A percentile compares a stretch with the other conserved stretches of the same genome.
These are phyloP conservation scores for Sphecodes monilicornis DNA, from an alignment of 2,888 invertebrate genomes.

Conservation along the genomic window DNA sequence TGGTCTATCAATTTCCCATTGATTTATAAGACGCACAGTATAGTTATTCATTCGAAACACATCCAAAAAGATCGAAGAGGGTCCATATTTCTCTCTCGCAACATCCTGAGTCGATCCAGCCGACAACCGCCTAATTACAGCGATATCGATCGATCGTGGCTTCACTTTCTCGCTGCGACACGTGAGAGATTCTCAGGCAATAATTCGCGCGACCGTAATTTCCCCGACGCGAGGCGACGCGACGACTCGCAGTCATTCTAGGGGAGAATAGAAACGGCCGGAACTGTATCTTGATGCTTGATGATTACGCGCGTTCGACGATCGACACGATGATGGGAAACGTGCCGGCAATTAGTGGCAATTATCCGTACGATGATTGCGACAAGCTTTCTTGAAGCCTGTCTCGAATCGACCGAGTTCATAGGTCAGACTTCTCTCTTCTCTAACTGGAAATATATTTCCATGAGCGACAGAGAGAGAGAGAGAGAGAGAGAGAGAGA, in stretches of 20 bases:
- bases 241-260: not conserved
- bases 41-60: not conserved
- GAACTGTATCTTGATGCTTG: slow-evolving; percentile 13
- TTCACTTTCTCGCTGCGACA: slow-evolving; percentile 59
- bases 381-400: not conserved
- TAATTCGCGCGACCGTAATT: slow-evolving; percentile 37
- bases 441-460: not conserved
- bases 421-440: not conserved
- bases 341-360: slow-evolving; percentile 41
- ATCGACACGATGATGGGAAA: slow-evolving; percentile 34
- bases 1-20: too few species aligned
- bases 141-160: slow-evolving; percentile 67
- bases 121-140: slow-evolving; percentile 67
- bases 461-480: too few species aligned
- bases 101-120: slow-evolving; percentile 44
- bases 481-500: too few species aligned
- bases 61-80: too few species aligned
- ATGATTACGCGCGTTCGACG: slow-evolving; percentile 44
- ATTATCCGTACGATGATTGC: slow-evolving; percentile 31
- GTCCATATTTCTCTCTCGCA: slow-evolving; percentile 29
- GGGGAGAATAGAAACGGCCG: slow-evolving; percentile 18
- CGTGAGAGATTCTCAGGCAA: slow-evolving; percentile 43
- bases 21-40: too few species aligned
- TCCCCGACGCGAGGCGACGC: slow-evolving; percentile 1
- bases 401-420: not conserved